Evolutionary conservation across 2,113 vertebrate species (phyloP), one percentile per base, ranked within the genome.

Genomic region (Sigmodon hispidus): DNA sequence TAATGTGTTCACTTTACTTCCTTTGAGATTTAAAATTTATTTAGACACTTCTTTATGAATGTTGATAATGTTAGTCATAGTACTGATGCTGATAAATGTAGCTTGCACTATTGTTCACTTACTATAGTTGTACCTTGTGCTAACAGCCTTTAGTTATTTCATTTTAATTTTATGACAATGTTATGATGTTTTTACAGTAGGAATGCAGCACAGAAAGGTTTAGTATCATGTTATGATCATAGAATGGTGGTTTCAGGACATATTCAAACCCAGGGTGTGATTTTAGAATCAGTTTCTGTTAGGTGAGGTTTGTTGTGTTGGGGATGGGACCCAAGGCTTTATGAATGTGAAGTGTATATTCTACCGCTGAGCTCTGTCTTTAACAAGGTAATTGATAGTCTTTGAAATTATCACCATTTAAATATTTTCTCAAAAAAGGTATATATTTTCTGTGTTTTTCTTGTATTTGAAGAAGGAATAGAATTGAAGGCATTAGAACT

Each of bases 1-100:
- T 94, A 91, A 87, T 95, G 10, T 90, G 31, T 93, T 87, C 85
- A 61, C 84, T 31, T 79, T 89, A 70, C 69, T 94, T 96, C 87
- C 69, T 15, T 93, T 96, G n/a, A 43, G 93, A 48, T 96, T 96
- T 94, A 70, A 84, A 50, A 29, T 90, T 11, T 93, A 31, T 80
- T 87, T 89, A 76, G 65, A 52, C 83, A 73, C 7, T 88, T 87
- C 48, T 79, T 91, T 90, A 21, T 75, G n/a, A 95, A 91, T 93
- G 9, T 65, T 87, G 65, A 90, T 95, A 90, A 87, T 65, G 59
- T 2, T 59, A 48, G 16, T 89, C 15, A 59, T 81, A 67, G 63
- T 80, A 52, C 43, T 57, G 29, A 50, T 89, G 65, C 1, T 93
- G 43, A 69, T 86, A 73, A 83, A 69, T 92, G 24, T 55, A 55